Evolutionary conservation across 2,113 vertebrate genomes (phyloP).

Genomic region (Hoplias malabaricus): DNA sequence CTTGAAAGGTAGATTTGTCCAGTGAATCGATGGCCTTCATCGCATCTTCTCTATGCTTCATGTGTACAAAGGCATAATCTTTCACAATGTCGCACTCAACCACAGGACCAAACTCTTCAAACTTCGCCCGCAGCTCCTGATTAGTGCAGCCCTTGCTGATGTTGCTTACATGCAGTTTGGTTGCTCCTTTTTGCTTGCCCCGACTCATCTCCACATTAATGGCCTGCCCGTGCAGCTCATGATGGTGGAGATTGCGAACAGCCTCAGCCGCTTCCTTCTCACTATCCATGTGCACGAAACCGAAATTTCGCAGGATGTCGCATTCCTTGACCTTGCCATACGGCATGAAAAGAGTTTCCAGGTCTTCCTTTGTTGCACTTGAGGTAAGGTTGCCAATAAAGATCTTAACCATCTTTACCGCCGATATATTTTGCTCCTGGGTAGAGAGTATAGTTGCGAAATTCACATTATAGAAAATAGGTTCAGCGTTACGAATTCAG

Average conservation of each 20-base stretch:
- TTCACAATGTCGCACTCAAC: constrained; percentile 95
- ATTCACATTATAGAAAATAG: constrained; percentile 41
- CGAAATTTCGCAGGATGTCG: constrained; percentile 94
- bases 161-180: constrained; percentile 93
- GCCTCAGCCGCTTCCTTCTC: constrained; percentile 85
- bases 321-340: constrained; percentile 91
- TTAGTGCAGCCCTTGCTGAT: constrained; percentile 80
- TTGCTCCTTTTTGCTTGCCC: constrained; percentile 85
- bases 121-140: constrained; percentile 83
- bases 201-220: constrained; percentile 95
- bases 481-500: neutral
- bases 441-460: constrained; percentile 51
- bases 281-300: constrained; percentile 91
- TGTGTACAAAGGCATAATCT: constrained; percentile 95
- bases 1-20: constrained; percentile 89
- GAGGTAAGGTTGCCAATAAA: constrained; percentile 91
- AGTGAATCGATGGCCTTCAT: constrained; percentile 87
- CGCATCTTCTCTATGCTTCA: constrained; percentile 90
- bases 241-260: constrained; percentile 88
- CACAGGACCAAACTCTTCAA: constrained; percentile 88
- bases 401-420: constrained; percentile 88
- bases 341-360: constrained; percentile 86
- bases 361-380: constrained; percentile 84
- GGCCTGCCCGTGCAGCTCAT: constrained; percentile 83
- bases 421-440: constrained; percentile 40